Percentiles rank a stretch among this genome's conserved stretches.
phyloP scores from a whole-genome alignment of 2,888 invertebrate genomes.

The Tetragnatha montana region DNA sequence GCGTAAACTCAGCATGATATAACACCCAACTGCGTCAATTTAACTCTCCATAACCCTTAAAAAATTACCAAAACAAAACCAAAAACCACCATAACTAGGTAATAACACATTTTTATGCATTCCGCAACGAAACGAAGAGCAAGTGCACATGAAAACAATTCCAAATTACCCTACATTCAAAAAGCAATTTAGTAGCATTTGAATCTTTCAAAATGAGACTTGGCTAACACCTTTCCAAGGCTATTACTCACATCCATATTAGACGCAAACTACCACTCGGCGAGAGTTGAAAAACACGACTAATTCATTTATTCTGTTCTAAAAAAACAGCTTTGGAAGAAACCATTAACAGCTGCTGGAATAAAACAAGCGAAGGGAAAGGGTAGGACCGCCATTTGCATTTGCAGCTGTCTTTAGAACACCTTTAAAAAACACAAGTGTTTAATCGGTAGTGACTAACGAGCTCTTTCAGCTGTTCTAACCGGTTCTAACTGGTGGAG shows the following conservation, averaged over 20 bases:
- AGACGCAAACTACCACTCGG: not conserved
- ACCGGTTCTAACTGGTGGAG: constrained; percentile 14
- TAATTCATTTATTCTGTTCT: not conserved
- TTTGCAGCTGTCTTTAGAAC: not conserved
- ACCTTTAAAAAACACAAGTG: not conserved
- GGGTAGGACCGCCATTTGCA: constrained; percentile 1
- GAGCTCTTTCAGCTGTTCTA: constrained; percentile 22
- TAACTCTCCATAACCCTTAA: too few relatives aligned
- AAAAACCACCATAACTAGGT: too few relatives aligned
- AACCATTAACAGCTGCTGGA: not conserved
- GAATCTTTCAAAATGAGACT: not conserved
- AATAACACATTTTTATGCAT: too few relatives aligned
- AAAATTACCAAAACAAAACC: too few relatives aligned
- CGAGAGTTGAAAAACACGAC: not conserved
- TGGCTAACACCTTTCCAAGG: not conserved
- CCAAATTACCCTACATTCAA: not conserved
- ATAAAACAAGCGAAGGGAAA: not conserved
- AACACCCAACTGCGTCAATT: too few relatives aligned
- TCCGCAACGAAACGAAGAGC: too few relatives aligned
- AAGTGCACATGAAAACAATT: not conserved
- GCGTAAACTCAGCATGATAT: too few relatives aligned
- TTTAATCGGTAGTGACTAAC: constrained; percentile 46
- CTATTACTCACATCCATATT: not conserved
- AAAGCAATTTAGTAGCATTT: not conserved
- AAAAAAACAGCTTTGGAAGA: not conserved